Evolutionary conservation across 1,140 invertebrate species (phyloP).

Genomic region (Lepidostoma basale): DNA sequence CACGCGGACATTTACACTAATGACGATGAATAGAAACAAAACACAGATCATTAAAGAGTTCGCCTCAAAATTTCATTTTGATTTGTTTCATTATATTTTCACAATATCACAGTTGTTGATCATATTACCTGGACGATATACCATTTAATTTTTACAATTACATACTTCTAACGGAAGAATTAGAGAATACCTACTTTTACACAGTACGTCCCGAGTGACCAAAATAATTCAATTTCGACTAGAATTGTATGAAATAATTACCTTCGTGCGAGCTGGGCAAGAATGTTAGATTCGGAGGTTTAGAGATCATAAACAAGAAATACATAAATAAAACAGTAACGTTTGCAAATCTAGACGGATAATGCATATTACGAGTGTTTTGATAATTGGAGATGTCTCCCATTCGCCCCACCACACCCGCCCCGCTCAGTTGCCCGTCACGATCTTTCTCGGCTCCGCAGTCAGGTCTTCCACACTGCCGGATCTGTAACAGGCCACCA

Average conservation of each 20-base stretch:
- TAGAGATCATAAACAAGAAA: constrained; percentile 34
- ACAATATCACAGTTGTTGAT: constrained; percentile 46
- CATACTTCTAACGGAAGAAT: constrained; percentile 41
- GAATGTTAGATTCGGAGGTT: constrained; percentile 19
- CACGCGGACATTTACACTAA: constrained; percentile 16
- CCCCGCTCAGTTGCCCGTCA: constrained; percentile 36
- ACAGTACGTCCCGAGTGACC: constrained; percentile 24
- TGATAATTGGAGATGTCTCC: constrained; percentile 16
- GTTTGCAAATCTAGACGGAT: neutral
- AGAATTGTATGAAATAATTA: constrained; percentile 38
- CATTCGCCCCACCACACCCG: neutral
- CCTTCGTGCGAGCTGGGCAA: constrained; percentile 11
- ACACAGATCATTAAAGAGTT: constrained; percentile 24
- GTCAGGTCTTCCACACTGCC: constrained; percentile 45
- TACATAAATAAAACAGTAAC: constrained; percentile 23
- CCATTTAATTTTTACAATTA: constrained; percentile 41
- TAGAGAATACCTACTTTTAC: constrained; percentile 25
- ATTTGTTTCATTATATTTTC: constrained; percentile 44
- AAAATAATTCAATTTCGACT: constrained; percentile 43
- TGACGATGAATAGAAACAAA: constrained; percentile 14
- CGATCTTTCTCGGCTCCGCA: constrained; percentile 43
- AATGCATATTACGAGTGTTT: constrained; percentile 18
- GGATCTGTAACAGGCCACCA: constrained; percentile 34
- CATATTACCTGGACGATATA: constrained; percentile 46
- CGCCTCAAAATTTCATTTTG: constrained; percentile 47